These are phyloP conservation scores for Caenorhabditis brenneri DNA, from an alignment of 1,140 invertebrate genomes.

Conservation along the genomic window DNA sequence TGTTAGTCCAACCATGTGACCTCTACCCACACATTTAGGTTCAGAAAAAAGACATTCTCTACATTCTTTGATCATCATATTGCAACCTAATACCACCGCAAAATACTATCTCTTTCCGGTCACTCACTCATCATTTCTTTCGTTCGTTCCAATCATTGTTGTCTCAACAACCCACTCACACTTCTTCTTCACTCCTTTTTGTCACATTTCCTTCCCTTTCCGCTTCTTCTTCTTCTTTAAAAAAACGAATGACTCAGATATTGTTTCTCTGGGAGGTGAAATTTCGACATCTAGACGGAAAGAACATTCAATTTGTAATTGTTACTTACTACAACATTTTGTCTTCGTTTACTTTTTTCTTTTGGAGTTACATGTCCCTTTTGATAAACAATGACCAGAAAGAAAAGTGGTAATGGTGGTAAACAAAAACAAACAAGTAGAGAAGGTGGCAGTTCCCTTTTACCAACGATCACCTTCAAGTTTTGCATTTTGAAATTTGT, in stretches of 20 bases:
- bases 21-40: background rate
- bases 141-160: constrained; percentile 14
- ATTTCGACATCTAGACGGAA: background rate
- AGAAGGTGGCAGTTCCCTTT: background rate
- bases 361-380: background rate
- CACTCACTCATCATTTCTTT: constrained; percentile 5
- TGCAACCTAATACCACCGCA: background rate
- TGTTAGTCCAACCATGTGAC: background rate
- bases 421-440: background rate
- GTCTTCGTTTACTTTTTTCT: too few relatives aligned
- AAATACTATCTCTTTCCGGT: constrained; percentile 2
- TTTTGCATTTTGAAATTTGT: background rate
- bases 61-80: background rate
- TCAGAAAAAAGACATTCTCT: background rate
- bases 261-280: background rate
- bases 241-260: background rate
- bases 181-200: background rate
- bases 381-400: constrained; percentile 3
- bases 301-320: background rate
- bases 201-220: background rate
- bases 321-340: background rate
- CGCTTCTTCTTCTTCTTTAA: too few relatives aligned
- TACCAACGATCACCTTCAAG: background rate
- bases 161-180: constrained; percentile 26
- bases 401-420: background rate